Base-by-base conservation (phyloP, 2,797 vertebrate genomes). In the Chanos chanos region DNA sequence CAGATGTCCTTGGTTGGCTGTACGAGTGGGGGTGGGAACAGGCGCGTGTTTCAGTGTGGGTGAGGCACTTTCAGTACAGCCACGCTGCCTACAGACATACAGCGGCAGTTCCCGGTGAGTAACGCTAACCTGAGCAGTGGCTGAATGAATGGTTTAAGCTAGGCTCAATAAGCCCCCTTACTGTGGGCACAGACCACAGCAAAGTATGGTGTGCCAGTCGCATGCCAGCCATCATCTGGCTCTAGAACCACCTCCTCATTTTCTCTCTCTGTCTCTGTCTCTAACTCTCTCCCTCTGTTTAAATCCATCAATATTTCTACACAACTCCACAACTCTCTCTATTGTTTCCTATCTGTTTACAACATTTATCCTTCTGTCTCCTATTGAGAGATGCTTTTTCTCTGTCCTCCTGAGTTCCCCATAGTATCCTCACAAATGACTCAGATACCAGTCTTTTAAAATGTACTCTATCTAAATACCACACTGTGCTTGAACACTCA, bases 251-350 rank as follows among this genome's bases (percentile, higher is more conserved):
- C 33, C 40, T 53, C 44, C 44, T 45, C 37, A 53, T 52, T 66
- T 37, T 30, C 40, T 16, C 37, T 18, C 39, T 28, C 6, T 49
- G 47, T 19, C 18, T 12, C n/a, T 2, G 10, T 36, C 10, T 36
- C 34, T 13, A 4, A 1, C n/a, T 13, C 9, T 34, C 36, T 19
- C 18, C 39, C 21, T 41, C 19, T 62, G 66, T 41, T 33, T 52
- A 53, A 57, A 36, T 53, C 51, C 48, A 34, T 81, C 28, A 3
- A 67, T 79, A 70, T 76, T 73, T 75, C 77, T 82, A 71, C 28
- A 56, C 39, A 45, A 70, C 61, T 66, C 59, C 4, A 44, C 13
- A 28, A 47, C 49, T 58, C 40, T 55, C 66, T 52, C 49, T 39
- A 55, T 55, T 54, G 66, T 56, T 55, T 24, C 18, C 24, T 30